Percentiles rank a stretch among this genome's conserved stretches.
These are phyloP conservation scores for Chauna torquata DNA, from an alignment of 2,113 vertebrate genomes.

Conservation along the genomic window DNA sequence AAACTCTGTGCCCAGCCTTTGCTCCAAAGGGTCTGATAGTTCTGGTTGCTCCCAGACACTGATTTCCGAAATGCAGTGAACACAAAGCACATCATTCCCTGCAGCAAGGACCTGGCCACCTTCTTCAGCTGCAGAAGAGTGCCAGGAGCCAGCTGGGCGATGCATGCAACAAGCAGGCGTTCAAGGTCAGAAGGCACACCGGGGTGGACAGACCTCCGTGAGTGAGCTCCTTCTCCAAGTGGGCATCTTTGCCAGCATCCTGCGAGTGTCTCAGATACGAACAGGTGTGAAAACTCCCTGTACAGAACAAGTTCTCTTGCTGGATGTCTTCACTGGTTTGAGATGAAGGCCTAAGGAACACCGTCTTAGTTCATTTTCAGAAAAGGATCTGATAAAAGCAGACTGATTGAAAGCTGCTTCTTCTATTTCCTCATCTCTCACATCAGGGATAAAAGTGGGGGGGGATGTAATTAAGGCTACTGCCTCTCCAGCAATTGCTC, in stretches of 20 bases:
- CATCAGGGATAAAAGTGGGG: fast-evolving
- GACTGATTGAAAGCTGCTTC: neutral
- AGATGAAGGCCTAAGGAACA: neutral
- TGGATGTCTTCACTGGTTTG: neutral
- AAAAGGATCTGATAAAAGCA: neutral
- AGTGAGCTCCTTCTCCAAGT: neutral
- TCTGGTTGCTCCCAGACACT: neutral
- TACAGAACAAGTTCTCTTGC: neutral
- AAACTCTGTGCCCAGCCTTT: neutral
- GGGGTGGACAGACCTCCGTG: too few relatives aligned
- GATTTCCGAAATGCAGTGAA: neutral
- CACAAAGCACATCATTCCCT: neutral
- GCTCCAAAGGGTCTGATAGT: neutral
- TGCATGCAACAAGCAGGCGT: fast-evolving
- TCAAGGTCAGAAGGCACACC: neutral
- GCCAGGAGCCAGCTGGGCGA: neutral
- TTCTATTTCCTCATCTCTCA: neutral
- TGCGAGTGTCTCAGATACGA: fast-evolving
- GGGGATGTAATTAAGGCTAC: neutral
- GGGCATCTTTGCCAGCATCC: fast-evolving
- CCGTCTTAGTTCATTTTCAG: neutral
- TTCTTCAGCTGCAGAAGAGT: neutral
- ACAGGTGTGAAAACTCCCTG: neutral
- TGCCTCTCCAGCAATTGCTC: neutral
- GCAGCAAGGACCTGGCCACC: neutral